Percentiles rank a stretch among this genome's conserved stretches.
Evolutionary conservation across 1,140 invertebrate genomes (phyloP).

Genomic region (Pseudomyrmex pallidus): DNA sequence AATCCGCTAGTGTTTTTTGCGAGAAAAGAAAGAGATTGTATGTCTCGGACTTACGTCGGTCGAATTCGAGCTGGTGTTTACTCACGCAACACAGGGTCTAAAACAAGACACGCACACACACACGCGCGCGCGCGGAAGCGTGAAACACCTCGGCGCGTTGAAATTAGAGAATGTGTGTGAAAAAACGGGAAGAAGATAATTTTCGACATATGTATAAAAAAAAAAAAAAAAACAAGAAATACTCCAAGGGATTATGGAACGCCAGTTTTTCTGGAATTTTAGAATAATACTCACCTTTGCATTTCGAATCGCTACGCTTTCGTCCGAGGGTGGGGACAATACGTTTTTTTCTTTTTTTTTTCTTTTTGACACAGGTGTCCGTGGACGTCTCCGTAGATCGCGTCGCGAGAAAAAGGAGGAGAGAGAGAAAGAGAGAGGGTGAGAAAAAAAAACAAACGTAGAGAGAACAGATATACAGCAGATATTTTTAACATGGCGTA

Average conservation of each 20-base stretch:
- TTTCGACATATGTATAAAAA: background rate
- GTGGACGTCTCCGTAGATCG: slow-evolving; percentile 37
- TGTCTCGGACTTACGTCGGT: slow-evolving; percentile 48
- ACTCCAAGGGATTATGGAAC: background rate
- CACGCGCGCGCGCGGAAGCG: slow-evolving; percentile 34
- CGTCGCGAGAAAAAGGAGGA: slow-evolving; percentile 26
- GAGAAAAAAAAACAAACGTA: slow-evolving; percentile 44
- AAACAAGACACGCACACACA: slow-evolving; percentile 35
- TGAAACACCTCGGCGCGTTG: slow-evolving; percentile 3
- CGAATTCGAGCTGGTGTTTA: slow-evolving; percentile 44
- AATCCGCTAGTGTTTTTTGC: slow-evolving; percentile 48
- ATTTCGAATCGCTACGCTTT: slow-evolving; percentile 26
- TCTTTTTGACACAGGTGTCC: slow-evolving; percentile 36
- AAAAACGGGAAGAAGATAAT: slow-evolving; percentile 2
- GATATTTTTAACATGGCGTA: slow-evolving; percentile 82
- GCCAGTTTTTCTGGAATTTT: background rate
- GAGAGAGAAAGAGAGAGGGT: background rate
- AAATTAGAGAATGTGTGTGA: slow-evolving; percentile 19
- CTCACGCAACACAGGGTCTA: slow-evolving; percentile 70
- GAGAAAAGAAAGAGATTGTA: slow-evolving; percentile 16
- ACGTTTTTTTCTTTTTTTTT: too few relatives aligned
- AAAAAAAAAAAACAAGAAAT: background rate
- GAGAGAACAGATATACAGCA: slow-evolving; percentile 75
- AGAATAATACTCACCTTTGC: slow-evolving; percentile 19
- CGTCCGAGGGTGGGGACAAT: background rate